Conservation (phyloP, 2,797 vertebrate genomes). For the Microctenopoma steveboyesi region DNA sequence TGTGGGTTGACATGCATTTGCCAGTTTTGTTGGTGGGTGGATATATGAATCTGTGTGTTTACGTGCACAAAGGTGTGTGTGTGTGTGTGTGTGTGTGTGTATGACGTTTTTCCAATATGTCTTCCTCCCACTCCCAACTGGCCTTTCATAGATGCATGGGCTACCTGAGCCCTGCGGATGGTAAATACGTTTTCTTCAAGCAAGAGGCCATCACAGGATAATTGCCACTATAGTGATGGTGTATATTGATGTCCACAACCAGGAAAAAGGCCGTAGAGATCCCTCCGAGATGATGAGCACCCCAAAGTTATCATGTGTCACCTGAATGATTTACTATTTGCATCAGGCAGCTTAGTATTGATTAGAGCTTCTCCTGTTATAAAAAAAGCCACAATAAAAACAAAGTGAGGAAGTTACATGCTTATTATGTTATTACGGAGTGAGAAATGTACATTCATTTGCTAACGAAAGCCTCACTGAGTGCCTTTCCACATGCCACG, state of each 20-base stretch:
- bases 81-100: not conserved
- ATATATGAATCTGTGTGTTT: conserved; percentile 11
- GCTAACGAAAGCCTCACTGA: not conserved
- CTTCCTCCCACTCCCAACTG: conserved; percentile 24
- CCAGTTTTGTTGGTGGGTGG: conserved; percentile 11
- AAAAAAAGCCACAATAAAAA: conserved; percentile 32
- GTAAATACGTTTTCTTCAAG: conserved; percentile 62
- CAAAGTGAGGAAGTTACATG: not conserved
- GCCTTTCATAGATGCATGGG: conserved; percentile 46
- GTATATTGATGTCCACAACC: conserved; percentile 64
- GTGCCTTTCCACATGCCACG: not conserved
- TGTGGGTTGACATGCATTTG: conserved; percentile 6
- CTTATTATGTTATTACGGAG: not conserved
- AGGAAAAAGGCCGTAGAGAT: conserved; percentile 44
- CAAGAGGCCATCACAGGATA: conserved; percentile 58
- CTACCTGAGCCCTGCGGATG: conserved; percentile 28
- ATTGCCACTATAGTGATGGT: conserved; percentile 61
- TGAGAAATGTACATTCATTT: not conserved
- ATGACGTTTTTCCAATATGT: conserved; percentile 36
- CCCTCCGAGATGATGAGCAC: conserved; percentile 59
- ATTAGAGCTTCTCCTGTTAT: conserved; percentile 50
- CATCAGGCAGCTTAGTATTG: conserved; percentile 58
- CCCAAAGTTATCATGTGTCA: conserved; percentile 66
- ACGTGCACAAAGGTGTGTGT: not conserved
- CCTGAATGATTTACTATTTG: conserved; percentile 72